Evolutionary conservation across 2,113 vertebrate genomes (phyloP).

Genomic region (Diglossa brunneiventris): DNA sequence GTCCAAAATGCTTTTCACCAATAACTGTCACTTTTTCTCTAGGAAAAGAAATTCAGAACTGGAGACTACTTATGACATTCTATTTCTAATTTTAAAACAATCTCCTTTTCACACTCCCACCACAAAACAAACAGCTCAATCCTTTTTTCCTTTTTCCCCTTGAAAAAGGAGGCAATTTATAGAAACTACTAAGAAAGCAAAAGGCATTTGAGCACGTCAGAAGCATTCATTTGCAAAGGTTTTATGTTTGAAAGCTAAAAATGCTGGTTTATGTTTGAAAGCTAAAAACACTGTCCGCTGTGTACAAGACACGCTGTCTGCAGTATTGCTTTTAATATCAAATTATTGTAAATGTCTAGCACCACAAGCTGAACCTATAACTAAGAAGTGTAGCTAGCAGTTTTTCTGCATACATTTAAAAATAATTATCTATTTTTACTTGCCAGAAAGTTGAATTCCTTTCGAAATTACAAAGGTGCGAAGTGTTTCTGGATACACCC

Average conservation of each 20-base stretch:
- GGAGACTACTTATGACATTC: neutral
- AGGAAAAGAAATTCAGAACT: slow-evolving; percentile 10
- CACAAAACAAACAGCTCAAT: slow-evolving; percentile 2
- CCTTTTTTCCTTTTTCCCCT: neutral
- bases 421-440: neutral
- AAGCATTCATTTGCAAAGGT: neutral
- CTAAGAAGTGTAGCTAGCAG: neutral
- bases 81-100: slow-evolving; percentile 45
- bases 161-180: slow-evolving; percentile 10
- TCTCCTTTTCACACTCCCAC: slow-evolving; percentile 12
- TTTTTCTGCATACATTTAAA: neutral
- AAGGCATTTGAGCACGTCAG: neutral
- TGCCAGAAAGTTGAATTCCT: neutral
- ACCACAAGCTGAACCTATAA: neutral
- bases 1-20: slow-evolving; percentile 30
- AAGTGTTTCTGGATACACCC: neutral
- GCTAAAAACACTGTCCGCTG: neutral
- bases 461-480: neutral
- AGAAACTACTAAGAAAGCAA: slow-evolving; percentile 3
- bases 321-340: neutral
- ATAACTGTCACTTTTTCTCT: slow-evolving; percentile 6
- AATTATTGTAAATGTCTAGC: neutral
- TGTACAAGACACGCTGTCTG: neutral
- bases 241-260: neutral
- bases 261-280: neutral